Percentiles rank a stretch among this genome's conserved stretches.
Conservation (phyloP, 2,888 invertebrate genomes). For the Oxyteleia sp. region DNA sequence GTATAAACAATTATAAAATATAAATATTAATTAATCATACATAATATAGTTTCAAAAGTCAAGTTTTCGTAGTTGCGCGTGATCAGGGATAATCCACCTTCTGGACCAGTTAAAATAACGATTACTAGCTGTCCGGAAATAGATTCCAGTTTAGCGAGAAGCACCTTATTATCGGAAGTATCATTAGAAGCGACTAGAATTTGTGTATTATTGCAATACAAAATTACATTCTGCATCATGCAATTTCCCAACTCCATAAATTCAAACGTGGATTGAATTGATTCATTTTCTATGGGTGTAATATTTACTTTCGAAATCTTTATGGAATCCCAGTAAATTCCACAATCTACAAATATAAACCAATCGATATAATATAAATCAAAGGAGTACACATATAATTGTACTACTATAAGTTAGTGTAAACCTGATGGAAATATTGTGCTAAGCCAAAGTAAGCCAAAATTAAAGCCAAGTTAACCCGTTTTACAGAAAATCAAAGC, state of each 20-base stretch:
- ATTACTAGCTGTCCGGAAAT: background rate
- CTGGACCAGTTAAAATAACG: slow-evolving; percentile 36
- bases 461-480: no score
- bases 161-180: background rate
- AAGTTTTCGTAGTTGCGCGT: slow-evolving; percentile 22
- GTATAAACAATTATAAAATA: slow-evolving; percentile 9
- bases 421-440: no score
- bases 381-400: no score
- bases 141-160: slow-evolving; percentile 11
- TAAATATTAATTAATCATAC: slow-evolving; percentile 32
- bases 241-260: slow-evolving; percentile 64
- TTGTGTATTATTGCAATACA: slow-evolving; percentile 15
- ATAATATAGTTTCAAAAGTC: slow-evolving; percentile 22
- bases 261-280: no score
- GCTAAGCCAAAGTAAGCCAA: no score
- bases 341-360: no score
- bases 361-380: no score
- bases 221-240: background rate
- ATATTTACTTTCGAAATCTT: slow-evolving; percentile 28
- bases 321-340: slow-evolving; percentile 62
- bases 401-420: no score
- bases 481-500: no score
- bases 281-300: background rate
- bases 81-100: slow-evolving; percentile 64
- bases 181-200: background rate